Evolutionary conservation across 2,888 invertebrate species (phyloP).

Genomic region (Parasteatoda lunata): DNA sequence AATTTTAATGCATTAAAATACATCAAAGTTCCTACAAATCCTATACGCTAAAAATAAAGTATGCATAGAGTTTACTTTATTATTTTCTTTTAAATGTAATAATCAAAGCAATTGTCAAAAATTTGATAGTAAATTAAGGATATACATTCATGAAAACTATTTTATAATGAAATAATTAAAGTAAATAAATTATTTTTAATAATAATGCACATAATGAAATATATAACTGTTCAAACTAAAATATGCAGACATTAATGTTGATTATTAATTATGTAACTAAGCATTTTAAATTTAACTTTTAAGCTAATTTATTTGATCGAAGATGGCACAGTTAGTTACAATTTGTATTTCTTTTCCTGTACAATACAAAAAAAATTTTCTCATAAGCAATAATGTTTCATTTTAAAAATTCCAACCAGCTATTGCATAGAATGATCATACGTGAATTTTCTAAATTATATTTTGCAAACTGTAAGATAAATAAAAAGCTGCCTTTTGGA

Average conservation of each 20-base stretch:
- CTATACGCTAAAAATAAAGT: too few species aligned
- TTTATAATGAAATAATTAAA: too few species aligned
- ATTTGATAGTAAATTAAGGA: too few species aligned
- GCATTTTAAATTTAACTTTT: background rate
- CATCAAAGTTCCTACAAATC: too few species aligned
- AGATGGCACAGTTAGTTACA: background rate
- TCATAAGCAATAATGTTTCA: constrained; percentile 38
- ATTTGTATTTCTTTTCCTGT: background rate
- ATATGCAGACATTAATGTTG: background rate
- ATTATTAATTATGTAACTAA: background rate
- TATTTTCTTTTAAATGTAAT: too few species aligned
- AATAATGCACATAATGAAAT: too few species aligned
- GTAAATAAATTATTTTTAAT: too few species aligned
- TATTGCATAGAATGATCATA: constrained; percentile 37
- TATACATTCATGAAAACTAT: too few species aligned
- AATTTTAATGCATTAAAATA: too few species aligned
- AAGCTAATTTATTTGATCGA: background rate
- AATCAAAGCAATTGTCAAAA: too few species aligned
- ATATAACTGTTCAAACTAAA: too few species aligned
- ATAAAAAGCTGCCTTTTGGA: background rate
- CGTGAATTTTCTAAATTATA: constrained; percentile 45
- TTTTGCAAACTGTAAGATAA: background rate
- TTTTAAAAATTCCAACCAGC: constrained; percentile 60
- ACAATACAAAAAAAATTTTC: background rate
- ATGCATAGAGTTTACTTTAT: too few species aligned